Evolutionary conservation across 2,888 invertebrate species (phyloP).

Genomic region (Catocala fraxini): DNA sequence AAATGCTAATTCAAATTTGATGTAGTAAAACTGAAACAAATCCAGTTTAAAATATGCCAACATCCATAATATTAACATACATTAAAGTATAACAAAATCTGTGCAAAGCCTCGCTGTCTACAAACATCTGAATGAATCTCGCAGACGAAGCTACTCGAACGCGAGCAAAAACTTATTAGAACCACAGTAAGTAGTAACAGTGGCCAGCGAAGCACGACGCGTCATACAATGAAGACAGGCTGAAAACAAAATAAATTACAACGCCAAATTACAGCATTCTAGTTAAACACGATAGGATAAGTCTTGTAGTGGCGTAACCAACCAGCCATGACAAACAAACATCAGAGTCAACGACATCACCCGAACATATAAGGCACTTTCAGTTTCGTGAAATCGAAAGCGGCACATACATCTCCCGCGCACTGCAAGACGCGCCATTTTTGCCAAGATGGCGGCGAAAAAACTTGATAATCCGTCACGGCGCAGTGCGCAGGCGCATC

Average conservation of each 20-base stretch:
- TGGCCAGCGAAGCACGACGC: conserved; percentile 63
- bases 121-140: conserved; percentile 44
- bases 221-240: conserved; percentile 63
- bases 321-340: conserved; percentile 85
- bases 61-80: conserved; percentile 19
- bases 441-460: conserved; percentile 77
- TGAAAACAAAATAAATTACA: conserved; percentile 77
- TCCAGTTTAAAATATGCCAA: conserved; percentile 12
- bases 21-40: background rate
- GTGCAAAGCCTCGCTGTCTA: conserved; percentile 19
- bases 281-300: conserved; percentile 76
- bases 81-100: conserved; percentile 24
- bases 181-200: conserved; percentile 65
- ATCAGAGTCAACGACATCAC: conserved; percentile 83
- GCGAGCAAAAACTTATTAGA: conserved; percentile 55
- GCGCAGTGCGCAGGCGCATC: conserved; percentile 63
- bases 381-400: conserved; percentile 86
- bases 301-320: conserved; percentile 66
- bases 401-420: conserved; percentile 75
- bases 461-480: conserved; percentile 79
- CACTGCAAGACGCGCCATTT: conserved; percentile 73
- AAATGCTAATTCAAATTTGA: background rate
- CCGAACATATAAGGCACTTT: conserved; percentile 84
- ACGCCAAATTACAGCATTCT: conserved; percentile 77
- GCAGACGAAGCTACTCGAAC: conserved; percentile 32